phyloP scores from a whole-genome alignment of 1,140 invertebrate species.

The Harpegnathos saltator region DNA sequence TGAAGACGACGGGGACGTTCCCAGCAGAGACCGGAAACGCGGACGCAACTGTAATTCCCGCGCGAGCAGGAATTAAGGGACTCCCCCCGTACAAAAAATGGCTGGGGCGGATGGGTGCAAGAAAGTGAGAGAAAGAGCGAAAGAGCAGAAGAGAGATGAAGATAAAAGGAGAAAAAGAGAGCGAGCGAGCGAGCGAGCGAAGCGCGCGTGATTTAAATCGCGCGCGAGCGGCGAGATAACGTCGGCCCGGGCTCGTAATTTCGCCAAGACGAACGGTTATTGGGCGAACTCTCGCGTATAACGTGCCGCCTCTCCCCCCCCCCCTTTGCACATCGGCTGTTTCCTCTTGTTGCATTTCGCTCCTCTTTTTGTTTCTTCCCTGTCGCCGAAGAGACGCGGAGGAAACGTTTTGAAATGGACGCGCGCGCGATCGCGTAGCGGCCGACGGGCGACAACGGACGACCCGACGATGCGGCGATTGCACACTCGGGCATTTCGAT shows the following conservation, averaged over 20 bases:
- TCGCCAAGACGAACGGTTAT: conserved; percentile 45
- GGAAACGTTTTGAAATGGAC: too few relatives aligned
- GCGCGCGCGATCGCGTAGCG: too few relatives aligned
- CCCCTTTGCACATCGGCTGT: background rate
- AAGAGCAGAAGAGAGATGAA: too few relatives aligned
- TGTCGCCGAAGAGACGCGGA: too few relatives aligned
- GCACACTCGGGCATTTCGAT: too few relatives aligned
- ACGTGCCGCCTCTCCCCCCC: too few relatives aligned
- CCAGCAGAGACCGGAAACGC: conserved; percentile 48
- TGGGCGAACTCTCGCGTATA: conserved; percentile 36
- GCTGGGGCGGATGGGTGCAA: background rate
- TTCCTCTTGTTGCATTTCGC: conserved; percentile 14
- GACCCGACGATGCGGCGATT: too few relatives aligned
- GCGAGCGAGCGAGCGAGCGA: too few relatives aligned
- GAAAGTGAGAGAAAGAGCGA: background rate
- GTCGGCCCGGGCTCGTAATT: conserved; percentile 42
- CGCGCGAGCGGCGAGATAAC: conserved; percentile 51
- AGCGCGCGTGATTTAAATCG: conserved; percentile 51
- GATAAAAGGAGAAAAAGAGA: too few relatives aligned
- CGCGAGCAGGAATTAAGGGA: conserved; percentile 49
- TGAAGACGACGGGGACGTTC: conserved; percentile 20
- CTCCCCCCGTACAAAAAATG: conserved; percentile 46
- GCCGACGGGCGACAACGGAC: too few relatives aligned
- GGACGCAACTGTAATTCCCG: conserved; percentile 40
- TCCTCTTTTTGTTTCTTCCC: too few relatives aligned